Evolutionary conservation across 2,797 vertebrate species (phyloP).

Genomic region (Danionella dracula): DNA sequence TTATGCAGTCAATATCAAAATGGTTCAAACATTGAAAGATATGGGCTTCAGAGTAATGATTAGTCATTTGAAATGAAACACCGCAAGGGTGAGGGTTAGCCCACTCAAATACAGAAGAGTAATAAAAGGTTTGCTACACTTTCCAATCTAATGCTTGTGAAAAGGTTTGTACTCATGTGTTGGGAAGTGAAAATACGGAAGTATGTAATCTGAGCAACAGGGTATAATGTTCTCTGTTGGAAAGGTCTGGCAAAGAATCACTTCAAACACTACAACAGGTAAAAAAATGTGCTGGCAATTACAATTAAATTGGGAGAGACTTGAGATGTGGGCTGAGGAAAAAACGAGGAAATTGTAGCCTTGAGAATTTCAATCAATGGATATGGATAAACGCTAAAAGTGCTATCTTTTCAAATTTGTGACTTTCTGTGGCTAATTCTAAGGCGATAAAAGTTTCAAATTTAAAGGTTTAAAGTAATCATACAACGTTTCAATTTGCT

Average conservation of each 20-base stretch:
- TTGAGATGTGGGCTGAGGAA: not conserved
- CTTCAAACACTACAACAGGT: conserved; percentile 18
- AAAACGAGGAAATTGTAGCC: not conserved
- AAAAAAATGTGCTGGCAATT: conserved; percentile 16
- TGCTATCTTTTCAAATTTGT: too few species aligned
- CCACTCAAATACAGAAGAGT: conserved; percentile 29
- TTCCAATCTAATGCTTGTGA: conserved; percentile 6
- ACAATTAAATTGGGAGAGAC: conserved; percentile 8
- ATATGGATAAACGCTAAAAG: too few species aligned
- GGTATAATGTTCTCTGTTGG: conserved; percentile 23
- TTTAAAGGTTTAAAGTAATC: too few species aligned
- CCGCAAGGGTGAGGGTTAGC: conserved; percentile 2
- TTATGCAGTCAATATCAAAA: conserved; percentile 32
- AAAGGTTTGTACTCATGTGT: not conserved
- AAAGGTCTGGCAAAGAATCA: conserved; percentile 21
- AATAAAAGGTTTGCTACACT: conserved; percentile 33
- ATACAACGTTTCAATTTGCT: too few species aligned
- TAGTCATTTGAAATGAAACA: conserved; percentile 44
- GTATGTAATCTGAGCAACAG: conserved; percentile 25
- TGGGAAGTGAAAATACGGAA: conserved; percentile 18
- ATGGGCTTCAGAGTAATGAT: conserved; percentile 43
- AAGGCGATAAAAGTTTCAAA: too few species aligned
- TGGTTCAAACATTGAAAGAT: conserved; percentile 28
- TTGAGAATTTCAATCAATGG: not conserved
- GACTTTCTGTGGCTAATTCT: too few species aligned